A percentile compares a stretch with the other conserved stretches of the same genome.
Evolutionary conservation across 2,113 vertebrate genomes (phyloP).

Genomic region (Gallinago undulata): DNA sequence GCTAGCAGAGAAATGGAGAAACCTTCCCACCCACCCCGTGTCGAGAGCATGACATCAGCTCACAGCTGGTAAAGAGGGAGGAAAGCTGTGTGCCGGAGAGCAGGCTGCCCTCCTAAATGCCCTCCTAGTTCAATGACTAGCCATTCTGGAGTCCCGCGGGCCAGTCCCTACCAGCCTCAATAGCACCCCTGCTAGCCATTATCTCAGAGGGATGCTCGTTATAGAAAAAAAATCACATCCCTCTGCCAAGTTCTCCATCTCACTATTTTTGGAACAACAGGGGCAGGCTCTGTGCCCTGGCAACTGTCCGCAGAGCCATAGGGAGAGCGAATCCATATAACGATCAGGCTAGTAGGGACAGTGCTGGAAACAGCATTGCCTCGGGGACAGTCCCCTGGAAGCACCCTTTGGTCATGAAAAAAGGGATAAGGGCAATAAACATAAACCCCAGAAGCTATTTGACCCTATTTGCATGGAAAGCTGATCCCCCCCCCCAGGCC

Average conservation of each 20-base stretch:
- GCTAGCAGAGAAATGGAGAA: background rate
- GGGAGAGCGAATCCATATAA: conserved; percentile 41
- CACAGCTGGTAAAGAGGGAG: background rate
- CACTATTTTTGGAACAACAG: conserved; percentile 52
- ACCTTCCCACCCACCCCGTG: background rate
- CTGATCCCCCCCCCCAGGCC: background rate
- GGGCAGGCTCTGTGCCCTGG: conserved; percentile 16
- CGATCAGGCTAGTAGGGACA: background rate
- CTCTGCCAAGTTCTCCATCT: conserved; percentile 25
- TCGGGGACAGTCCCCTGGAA: background rate
- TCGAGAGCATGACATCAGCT: background rate
- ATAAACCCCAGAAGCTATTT: conserved; percentile 10
- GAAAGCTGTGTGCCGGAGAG: background rate
- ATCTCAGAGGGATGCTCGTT: background rate
- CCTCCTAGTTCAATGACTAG: background rate
- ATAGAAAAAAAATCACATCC: conserved; percentile 16
- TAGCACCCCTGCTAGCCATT: conserved; percentile 1
- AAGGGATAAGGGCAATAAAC: conserved; percentile 42
- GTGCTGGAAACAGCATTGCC: background rate
- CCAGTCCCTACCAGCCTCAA: background rate
- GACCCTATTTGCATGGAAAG: conserved; percentile 19
- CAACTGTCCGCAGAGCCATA: background rate
- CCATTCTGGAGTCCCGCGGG: background rate
- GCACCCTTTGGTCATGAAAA: conserved; percentile 2
- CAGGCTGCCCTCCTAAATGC: background rate